Conservation (phyloP, 2,113 vertebrate species). For the Xiphophorus maculatus region DNA sequence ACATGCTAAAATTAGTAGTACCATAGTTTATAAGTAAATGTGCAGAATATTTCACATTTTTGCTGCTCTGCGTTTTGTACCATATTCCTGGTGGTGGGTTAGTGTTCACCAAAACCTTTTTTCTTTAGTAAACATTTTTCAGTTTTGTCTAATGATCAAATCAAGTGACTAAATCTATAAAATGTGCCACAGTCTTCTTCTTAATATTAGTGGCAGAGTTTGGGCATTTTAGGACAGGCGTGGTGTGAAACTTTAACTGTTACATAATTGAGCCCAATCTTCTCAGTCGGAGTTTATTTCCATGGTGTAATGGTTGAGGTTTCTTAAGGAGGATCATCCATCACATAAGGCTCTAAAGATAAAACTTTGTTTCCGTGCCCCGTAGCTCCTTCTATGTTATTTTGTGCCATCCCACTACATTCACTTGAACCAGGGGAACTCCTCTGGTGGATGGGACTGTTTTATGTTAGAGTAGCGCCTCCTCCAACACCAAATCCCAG, state of each 20-base stretch:
- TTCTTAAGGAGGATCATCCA: neutral
- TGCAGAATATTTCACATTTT: neutral
- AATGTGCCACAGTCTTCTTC: too few relatives aligned
- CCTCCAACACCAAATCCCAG: neutral
- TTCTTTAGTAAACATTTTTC: too few relatives aligned
- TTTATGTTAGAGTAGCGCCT: neutral
- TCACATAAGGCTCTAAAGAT: neutral
- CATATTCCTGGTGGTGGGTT: too few relatives aligned
- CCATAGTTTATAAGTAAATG: too few relatives aligned
- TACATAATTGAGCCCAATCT: too few relatives aligned
- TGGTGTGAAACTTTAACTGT: too few relatives aligned
- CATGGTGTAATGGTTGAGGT: neutral
- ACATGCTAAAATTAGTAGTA: too few relatives aligned
- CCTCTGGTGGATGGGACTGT: neutral
- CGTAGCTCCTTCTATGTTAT: neutral
- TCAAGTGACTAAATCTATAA: too few relatives aligned
- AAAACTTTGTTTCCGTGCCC: neutral
- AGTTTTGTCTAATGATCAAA: too few relatives aligned
- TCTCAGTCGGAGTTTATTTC: neutral
- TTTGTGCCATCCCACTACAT: neutral
- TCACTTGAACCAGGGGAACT: neutral
- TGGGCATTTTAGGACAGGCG: too few relatives aligned
- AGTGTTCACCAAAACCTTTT: too few relatives aligned
- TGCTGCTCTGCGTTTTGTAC: neutral
- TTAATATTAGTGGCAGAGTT: too few relatives aligned